Evolutionary conservation across 2,113 vertebrate species (phyloP).

Genomic region (Glaucomys volans): DNA sequence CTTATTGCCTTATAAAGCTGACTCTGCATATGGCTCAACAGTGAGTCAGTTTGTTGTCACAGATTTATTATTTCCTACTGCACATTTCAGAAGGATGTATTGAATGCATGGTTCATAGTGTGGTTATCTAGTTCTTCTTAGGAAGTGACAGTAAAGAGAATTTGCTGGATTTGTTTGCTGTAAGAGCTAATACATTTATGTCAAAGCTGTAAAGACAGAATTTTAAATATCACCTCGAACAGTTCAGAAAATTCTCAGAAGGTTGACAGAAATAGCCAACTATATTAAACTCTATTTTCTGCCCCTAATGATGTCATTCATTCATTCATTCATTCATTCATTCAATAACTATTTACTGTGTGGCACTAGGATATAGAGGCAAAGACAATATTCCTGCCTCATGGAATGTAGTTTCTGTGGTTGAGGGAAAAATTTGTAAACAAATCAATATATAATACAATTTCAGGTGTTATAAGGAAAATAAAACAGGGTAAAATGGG

Average conservation of each 20-base stretch:
- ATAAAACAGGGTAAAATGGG: neutral
- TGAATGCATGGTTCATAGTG: neutral
- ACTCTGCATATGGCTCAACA: neutral
- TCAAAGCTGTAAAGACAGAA: slow-evolving; percentile 15
- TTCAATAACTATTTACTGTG: slow-evolving; percentile 29
- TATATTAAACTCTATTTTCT: slow-evolving; percentile 42
- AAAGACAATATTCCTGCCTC: neutral
- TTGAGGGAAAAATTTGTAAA: neutral
- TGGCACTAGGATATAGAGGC: neutral
- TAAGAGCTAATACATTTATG: slow-evolving; percentile 41
- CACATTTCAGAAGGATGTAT: slow-evolving; percentile 26
- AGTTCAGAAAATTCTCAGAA: slow-evolving; percentile 46
- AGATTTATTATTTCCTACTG: neutral
- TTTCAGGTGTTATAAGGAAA: slow-evolving; percentile 13
- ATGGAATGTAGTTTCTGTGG: slow-evolving; percentile 42
- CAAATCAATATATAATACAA: slow-evolving; percentile 29
- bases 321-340: slow-evolving; percentile 17
- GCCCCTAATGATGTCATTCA: neutral
- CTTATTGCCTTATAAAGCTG: neutral
- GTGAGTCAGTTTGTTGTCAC: neutral
- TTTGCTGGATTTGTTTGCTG: neutral
- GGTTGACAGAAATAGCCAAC: slow-evolving; percentile 13
- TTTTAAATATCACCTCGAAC: neutral
- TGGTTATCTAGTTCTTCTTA: slow-evolving; percentile 9
- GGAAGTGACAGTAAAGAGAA: neutral